A percentile compares a stretch with the other conserved stretches of the same genome.
Conservation (phyloP, 1,140 invertebrate genomes). For the Drosophila equinoxialis region DNA sequence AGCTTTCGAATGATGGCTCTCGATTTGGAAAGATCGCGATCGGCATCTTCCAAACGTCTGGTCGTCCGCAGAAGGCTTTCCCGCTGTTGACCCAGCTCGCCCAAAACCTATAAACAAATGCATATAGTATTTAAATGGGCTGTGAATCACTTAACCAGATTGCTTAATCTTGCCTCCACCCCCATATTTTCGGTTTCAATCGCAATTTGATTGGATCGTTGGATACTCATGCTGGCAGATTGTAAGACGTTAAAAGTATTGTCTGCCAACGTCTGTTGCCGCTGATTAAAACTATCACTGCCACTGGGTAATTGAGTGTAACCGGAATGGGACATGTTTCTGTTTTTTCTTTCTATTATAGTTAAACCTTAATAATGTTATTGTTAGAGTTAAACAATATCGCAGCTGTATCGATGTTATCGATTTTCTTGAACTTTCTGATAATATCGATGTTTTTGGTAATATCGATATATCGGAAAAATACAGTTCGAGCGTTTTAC, state of each 20-base stretch:
- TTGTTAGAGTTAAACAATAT: too few species aligned
- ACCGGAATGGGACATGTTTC: constrained; percentile 53
- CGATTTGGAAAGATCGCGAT: constrained; percentile 83
- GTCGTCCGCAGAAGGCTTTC: constrained; percentile 83
- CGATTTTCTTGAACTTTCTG: too few species aligned
- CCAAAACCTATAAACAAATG: constrained; percentile 56
- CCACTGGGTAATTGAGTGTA: constrained; percentile 67
- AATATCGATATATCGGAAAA: too few species aligned
- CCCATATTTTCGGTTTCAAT: constrained; percentile 91
- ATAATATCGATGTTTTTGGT: too few species aligned
- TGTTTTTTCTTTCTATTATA: not conserved
- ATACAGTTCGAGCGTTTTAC: too few species aligned
- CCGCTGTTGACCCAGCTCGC: constrained; percentile 83
- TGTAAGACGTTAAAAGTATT: constrained; percentile 68
- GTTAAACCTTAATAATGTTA: too few species aligned
- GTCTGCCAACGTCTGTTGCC: constrained; percentile 59
- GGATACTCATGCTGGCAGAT: constrained; percentile 48
- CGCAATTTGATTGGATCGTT: constrained; percentile 89
- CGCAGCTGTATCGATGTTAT: too few species aligned
- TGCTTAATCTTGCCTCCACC: constrained; percentile 85
- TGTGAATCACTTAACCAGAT: not conserved
- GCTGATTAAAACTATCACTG: constrained; percentile 42
- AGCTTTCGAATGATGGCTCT: constrained; percentile 81
- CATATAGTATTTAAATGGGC: constrained; percentile 1
- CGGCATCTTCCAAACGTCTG: constrained; percentile 83